Evolutionary conservation across 2,113 vertebrate genomes (phyloP), one percentile per base, ranked within the genome.

Genomic region (Paramisgurnus dabryanus): DNA sequence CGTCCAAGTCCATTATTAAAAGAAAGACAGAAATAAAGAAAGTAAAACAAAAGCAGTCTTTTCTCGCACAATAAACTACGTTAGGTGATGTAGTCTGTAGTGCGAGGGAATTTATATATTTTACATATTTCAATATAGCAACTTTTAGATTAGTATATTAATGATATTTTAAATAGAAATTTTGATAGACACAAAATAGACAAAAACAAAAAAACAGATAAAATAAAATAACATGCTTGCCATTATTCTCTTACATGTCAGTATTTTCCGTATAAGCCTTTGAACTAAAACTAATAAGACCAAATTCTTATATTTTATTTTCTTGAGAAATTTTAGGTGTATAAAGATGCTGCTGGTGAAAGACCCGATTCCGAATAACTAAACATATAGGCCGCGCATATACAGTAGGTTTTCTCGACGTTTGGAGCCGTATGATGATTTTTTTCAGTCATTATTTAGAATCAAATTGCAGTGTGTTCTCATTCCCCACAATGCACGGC

Each of bases 401-500:
- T 9, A 61, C 27, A 27, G 27, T 22, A 70, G 45, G 68, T 55
- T 53, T 71, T 55, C 68, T 71, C 41, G 4, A 63, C 41, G 58
- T 22, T 10, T 75, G 58, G 13, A 39, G 58, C 18, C 49, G 73
- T 49, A 15, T 18, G 17, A 17, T 58, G 6, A n/a, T 58, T 58
- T 75, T 75, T 43, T 58, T 63, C 61, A 50, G 60, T 34, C 41
- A 63, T 75, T 75, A 75, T 75, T 49, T 43, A 64, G 43, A 75
- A 39, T 64, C 34, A 58, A 39, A 55, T 60, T 10, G 60, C 58
- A 39, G 73, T 64, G 58, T 61, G 58, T 75, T 45, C 58, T 64
- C 73, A 75, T 75, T 64, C 58, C 72, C 72, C 43, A n/a, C 58
- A 63, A 43, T 17, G 43, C 58, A 11, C 73, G 64, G 43, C 73